Percentiles rank a stretch among this genome's conserved stretches.
Evolutionary conservation across 1,140 invertebrate species (phyloP).

Genomic region (Papilio glaucus): DNA sequence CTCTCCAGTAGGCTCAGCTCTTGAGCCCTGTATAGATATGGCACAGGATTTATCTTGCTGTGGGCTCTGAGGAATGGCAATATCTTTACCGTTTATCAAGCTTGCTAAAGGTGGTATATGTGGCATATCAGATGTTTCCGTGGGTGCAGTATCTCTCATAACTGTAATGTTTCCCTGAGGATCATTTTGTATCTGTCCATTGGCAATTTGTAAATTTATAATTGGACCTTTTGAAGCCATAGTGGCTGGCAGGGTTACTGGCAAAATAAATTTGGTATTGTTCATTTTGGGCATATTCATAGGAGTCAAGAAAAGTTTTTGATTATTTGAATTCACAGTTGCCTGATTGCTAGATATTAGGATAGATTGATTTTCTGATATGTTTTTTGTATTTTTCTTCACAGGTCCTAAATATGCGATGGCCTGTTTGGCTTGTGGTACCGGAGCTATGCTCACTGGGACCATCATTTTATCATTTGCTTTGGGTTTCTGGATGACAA

Average conservation of each 20-base stretch:
- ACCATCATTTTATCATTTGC: conserved; percentile 75
- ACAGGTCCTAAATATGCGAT: conserved; percentile 75
- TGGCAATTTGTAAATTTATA: conserved; percentile 82
- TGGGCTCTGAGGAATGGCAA: conserved; percentile 59
- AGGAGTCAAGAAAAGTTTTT: conserved; percentile 79
- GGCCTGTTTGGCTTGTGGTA: conserved; percentile 65
- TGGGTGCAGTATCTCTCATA: conserved; percentile 67
- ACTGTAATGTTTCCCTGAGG: conserved; percentile 81
- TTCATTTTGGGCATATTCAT: conserved; percentile 79
- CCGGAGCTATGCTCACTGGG: conserved; percentile 75
- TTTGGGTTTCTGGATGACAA: conserved; percentile 82
- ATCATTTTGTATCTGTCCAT: conserved; percentile 82
- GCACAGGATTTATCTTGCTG: conserved; percentile 71
- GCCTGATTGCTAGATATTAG: conserved; percentile 76
- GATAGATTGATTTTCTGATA: conserved; percentile 76
- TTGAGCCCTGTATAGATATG: conserved; percentile 75
- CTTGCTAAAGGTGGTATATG: conserved; percentile 74
- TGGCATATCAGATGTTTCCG: conserved; percentile 71
- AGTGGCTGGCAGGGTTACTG: conserved; percentile 73
- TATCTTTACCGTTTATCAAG: conserved; percentile 71
- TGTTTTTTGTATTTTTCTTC: conserved; percentile 69
- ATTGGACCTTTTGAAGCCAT: conserved; percentile 80
- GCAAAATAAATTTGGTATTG: conserved; percentile 78
- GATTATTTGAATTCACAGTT: conserved; percentile 72
- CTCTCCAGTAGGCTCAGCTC: conserved; percentile 79